Conservation (phyloP, 2,113 vertebrate genomes). For the Pimephales promelas region DNA sequence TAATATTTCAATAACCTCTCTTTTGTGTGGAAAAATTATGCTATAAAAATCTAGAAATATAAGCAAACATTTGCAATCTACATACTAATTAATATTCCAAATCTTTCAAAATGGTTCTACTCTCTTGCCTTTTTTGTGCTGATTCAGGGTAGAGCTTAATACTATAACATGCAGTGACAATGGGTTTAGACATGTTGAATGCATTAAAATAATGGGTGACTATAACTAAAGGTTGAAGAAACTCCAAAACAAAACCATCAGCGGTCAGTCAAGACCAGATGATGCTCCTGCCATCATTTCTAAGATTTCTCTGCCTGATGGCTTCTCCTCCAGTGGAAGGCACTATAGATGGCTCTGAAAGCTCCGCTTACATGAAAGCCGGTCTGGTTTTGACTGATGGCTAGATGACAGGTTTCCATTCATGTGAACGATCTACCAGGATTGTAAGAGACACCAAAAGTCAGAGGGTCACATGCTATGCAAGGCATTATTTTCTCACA, state of each 20-base stretch:
- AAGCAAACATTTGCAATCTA: slow-evolving; percentile 43
- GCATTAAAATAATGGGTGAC: slow-evolving; percentile 40
- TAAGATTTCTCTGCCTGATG: slow-evolving; percentile 70
- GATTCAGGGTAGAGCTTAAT: slow-evolving; percentile 48
- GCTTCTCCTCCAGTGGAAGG: slow-evolving; percentile 78
- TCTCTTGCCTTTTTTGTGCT: slow-evolving; percentile 44
- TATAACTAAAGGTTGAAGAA: slow-evolving; percentile 50
- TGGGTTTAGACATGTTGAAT: slow-evolving; percentile 43
- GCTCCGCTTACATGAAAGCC: slow-evolving; percentile 63
- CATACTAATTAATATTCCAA: slow-evolving; percentile 46
- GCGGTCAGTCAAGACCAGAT: slow-evolving; percentile 69
- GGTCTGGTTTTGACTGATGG: slow-evolving; percentile 70
- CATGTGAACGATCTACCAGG: slow-evolving; percentile 48
- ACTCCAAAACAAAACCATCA: slow-evolving; percentile 51
- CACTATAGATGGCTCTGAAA: slow-evolving; percentile 74
- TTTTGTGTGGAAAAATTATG: slow-evolving; percentile 50
- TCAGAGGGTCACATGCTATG: slow-evolving; percentile 49
- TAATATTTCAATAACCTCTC: slow-evolving; percentile 16
- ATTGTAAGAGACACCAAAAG: slow-evolving; percentile 39
- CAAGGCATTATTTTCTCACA: slow-evolving; percentile 25
- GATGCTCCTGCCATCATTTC: slow-evolving; percentile 59
- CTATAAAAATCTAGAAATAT: slow-evolving; percentile 55
- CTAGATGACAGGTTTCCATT: slow-evolving; percentile 57
- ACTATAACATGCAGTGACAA: slow-evolving; percentile 52
- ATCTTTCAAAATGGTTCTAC: slow-evolving; percentile 33